Conservation (phyloP, 2,888 invertebrate genomes). For the Phalera bucephala region DNA sequence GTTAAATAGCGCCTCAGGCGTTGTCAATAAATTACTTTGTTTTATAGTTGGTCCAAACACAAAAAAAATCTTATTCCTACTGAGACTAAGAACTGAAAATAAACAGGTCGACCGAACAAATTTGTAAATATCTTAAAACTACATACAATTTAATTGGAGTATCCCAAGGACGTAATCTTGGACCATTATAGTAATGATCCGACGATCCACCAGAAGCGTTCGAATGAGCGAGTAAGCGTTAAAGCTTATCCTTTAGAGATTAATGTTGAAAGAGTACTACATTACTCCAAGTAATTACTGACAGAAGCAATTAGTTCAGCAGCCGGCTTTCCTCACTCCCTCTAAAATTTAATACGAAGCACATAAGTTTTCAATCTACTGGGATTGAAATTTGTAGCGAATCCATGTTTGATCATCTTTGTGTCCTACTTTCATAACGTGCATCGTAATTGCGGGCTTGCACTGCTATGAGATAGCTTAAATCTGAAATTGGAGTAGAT, state of each 20-base stretch:
- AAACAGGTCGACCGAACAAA: no score
- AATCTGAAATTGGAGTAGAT: no score
- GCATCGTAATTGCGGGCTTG: constrained; percentile 2
- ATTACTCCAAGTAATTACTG: constrained; percentile 42
- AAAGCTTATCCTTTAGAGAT: constrained; percentile 39
- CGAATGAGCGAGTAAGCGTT: constrained; percentile 29
- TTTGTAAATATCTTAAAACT: no score
- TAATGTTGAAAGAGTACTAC: constrained; percentile 40
- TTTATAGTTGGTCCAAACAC: no score
- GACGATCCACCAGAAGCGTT: constrained; percentile 23
- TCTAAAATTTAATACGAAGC: constrained; percentile 25
- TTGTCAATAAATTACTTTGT: no score
- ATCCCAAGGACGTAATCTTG: constrained; percentile 16
- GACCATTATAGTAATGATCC: constrained; percentile 31
- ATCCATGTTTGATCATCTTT: constrained; percentile 9
- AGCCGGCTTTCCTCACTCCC: constrained; percentile 25
- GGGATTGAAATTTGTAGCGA: constrained; percentile 12
- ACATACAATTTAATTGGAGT: constrained; percentile 12
- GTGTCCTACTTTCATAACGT: constrained; percentile 5
- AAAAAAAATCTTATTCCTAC: no score
- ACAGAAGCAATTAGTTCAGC: constrained; percentile 40
- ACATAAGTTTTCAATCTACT: constrained; percentile 28
- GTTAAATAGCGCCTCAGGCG: no score
- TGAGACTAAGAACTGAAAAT: no score
- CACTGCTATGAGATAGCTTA: constrained; percentile 9